phyloP scores from a whole-genome alignment of 2,113 vertebrate species.

The Falcunculus frontatus region DNA sequence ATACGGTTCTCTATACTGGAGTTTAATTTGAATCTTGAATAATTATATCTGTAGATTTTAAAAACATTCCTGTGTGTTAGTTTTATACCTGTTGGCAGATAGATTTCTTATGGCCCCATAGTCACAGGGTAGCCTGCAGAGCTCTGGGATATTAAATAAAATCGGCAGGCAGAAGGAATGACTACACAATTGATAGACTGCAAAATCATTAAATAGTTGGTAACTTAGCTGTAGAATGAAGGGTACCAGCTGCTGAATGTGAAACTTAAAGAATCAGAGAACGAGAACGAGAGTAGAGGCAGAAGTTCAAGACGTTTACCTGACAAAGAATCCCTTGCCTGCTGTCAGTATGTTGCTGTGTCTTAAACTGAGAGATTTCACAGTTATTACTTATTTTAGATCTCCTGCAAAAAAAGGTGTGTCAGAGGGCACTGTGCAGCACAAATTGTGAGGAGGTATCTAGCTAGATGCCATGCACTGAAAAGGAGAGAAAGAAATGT shows the following conservation, averaged over 20 bases:
- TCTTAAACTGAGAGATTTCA: background rate
- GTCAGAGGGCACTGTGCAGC: background rate
- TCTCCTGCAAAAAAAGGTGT: background rate
- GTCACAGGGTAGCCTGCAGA: background rate
- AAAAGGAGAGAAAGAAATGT: background rate
- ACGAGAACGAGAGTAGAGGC: background rate
- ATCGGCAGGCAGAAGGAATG: background rate
- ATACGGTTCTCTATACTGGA: background rate
- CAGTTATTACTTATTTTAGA: background rate
- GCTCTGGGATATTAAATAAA: background rate
- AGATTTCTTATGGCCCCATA: background rate
- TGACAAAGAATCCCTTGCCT: background rate
- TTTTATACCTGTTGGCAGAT: conserved; percentile 21
- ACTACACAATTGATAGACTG: background rate
- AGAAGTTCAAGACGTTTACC: background rate
- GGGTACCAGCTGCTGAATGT: background rate
- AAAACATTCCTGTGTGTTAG: background rate
- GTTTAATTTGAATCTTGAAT: background rate
- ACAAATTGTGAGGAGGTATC: background rate
- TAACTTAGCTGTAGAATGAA: conserved; percentile 4
- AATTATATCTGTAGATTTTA: background rate
- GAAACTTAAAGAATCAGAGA: background rate
- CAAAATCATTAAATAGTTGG: background rate
- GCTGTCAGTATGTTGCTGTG: background rate
- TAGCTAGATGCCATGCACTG: background rate